phyloP scores from a whole-genome alignment of 2,888 invertebrate genomes.

The Metopia argyrocephala region DNA sequence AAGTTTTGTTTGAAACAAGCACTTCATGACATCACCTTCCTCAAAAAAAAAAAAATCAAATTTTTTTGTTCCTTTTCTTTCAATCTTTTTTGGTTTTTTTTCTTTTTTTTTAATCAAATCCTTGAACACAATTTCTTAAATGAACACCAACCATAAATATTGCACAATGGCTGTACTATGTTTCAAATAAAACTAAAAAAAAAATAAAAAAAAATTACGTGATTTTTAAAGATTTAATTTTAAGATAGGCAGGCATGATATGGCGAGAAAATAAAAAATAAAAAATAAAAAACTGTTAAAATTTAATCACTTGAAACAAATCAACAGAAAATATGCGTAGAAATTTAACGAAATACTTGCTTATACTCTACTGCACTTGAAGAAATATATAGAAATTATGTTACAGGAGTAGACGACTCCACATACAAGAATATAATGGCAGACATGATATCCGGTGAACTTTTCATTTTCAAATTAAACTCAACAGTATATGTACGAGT shows the following conservation, averaged over 20 bases:
- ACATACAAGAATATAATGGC: constrained; percentile 13
- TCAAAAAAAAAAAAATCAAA: neutral
- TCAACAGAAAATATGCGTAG: constrained; percentile 53
- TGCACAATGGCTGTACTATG: constrained; percentile 4
- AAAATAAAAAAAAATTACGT: constrained; percentile 22
- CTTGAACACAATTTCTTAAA: constrained; percentile 20
- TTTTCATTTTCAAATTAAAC: constrained; percentile 35
- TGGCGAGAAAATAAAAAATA: constrained; percentile 34
- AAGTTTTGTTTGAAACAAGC: constrained; percentile 41
- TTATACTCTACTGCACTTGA: neutral
- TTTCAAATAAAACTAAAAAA: neutral
- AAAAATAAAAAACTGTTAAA: constrained; percentile 35
- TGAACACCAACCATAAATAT: constrained; percentile 44
- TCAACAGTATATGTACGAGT: constrained; percentile 28
- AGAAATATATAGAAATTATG: neutral
- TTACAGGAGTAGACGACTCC: neutral
- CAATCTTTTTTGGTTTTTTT: too few species aligned
- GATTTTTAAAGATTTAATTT: constrained; percentile 56
- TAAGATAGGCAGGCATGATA: constrained; percentile 52
- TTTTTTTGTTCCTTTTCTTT: neutral
- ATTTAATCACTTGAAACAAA: constrained; percentile 64
- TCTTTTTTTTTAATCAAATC: neutral
- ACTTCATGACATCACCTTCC: constrained; percentile 56
- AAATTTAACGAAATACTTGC: constrained; percentile 22
- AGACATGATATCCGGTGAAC: constrained; percentile 62